Evolutionary conservation across 2,113 vertebrate genomes (phyloP).

Genomic region (Nannospalax galili): DNA sequence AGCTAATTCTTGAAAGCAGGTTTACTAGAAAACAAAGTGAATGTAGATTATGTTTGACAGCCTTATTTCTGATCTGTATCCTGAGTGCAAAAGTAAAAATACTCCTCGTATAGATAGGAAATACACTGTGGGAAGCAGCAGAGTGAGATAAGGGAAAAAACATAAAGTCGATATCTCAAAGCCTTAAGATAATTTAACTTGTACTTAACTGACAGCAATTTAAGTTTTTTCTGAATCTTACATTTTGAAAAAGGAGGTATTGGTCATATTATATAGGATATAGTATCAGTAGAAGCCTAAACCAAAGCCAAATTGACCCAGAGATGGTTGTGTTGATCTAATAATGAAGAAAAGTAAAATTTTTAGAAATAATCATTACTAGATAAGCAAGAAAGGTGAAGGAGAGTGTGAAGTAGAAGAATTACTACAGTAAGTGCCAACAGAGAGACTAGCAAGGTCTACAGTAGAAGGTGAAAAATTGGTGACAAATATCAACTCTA

Average conservation of each 20-base stretch:
- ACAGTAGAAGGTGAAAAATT: not conserved
- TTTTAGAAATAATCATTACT: not conserved
- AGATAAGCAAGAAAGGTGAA: not conserved
- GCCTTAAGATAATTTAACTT: not conserved
- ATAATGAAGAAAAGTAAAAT: not conserved
- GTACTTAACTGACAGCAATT: not conserved
- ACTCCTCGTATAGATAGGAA: not conserved
- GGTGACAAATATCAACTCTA: not conserved
- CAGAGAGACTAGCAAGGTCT: not conserved
- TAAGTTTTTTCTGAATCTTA: slow-evolving; percentile 23
- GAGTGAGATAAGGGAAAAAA: not conserved
- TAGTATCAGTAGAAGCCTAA: not conserved
- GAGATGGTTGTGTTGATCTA: not conserved
- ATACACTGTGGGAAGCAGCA: not conserved
- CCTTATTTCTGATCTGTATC: not conserved
- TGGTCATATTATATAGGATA: not conserved
- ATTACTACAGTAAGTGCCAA: not conserved
- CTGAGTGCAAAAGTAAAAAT: not conserved
- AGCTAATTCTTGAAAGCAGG: not conserved
- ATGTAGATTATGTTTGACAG: slow-evolving; percentile 1
- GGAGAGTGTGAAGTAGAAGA: not conserved
- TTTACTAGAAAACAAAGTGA: slow-evolving; percentile 39
- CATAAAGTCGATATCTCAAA: not conserved
- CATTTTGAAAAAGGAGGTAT: slow-evolving; percentile 28
- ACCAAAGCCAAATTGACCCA: not conserved